Base-by-base conservation (phyloP, 2,888 invertebrate species). In the Siphonodentalium dalli region DNA sequence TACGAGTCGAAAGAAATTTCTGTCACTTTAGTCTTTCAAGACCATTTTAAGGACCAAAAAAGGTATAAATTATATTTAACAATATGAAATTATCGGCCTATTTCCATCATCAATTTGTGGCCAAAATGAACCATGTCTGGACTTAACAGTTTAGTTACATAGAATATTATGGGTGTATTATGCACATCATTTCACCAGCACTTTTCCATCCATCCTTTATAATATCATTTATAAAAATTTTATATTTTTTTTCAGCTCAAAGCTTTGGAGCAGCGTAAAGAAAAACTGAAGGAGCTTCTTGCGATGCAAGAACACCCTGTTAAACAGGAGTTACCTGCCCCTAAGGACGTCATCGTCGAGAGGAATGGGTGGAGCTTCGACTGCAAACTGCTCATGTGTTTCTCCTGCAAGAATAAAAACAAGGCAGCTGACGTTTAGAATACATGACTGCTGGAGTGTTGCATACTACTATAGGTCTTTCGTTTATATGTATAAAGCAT, bases 281-380 rank as follows among this genome's bases (percentile, higher is more conserved):
- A 74, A 49, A 71, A 71, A 50, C 69, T 69, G 45, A 62, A 67
- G 38, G 73, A 75, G 43, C 62, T 74, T 50, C 60, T 72, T 26
- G 48, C 38, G 35, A 67, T 74, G 61, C 85, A 85, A 75, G 53
- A 41, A 80, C 29, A 81, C 65, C 80, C 79, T 69, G 82, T 85
- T 72, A 85, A 84, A 64, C 77, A 79, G 58, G 85, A 86, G 62
- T 72, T 86, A 27, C 78, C 81, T 28, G 77, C 83, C 27, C 84
- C 86, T 51, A 86, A 86, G 66, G 79, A 78, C 51, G 82, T 84
- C 79, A 80, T 86, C 60, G 84, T 85, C 42, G 76, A 58, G 9
- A 74, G 82, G 29, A 70, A 77, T 49, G 82, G 83, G 57, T 86
- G 86, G 86, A 85, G 83, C 65, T 86, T 83, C 73, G 86, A 86